Evolutionary conservation across 2,113 vertebrate genomes (phyloP).

Genomic region (Heterotilapia buettikoferi): DNA sequence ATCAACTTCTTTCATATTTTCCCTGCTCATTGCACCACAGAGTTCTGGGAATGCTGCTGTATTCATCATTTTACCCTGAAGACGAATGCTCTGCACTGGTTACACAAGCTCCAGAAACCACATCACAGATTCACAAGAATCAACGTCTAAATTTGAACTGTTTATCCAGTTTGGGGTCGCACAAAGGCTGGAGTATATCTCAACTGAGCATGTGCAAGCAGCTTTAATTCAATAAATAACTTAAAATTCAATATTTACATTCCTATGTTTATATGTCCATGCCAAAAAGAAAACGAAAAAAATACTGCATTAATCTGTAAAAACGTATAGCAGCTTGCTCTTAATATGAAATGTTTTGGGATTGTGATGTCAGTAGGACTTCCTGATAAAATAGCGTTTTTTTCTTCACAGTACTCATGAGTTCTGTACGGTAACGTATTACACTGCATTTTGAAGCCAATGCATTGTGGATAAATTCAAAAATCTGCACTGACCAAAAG

Average conservation of each 20-base stretch:
- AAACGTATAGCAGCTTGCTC: background rate
- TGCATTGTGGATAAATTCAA: background rate
- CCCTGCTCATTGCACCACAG: background rate
- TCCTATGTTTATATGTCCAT: rapidly evolving
- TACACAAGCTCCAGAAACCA: background rate
- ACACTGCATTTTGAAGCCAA: background rate
- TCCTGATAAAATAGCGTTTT: background rate
- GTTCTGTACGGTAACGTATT: background rate
- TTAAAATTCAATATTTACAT: background rate
- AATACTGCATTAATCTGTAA: background rate
- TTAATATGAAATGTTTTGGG: background rate
- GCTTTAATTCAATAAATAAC: background rate
- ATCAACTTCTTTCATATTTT: background rate
- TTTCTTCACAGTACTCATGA: rapidly evolving
- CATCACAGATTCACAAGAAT: background rate
- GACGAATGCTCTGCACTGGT: background rate
- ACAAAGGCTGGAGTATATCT: background rate
- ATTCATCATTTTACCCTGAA: background rate
- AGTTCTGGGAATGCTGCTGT: background rate
- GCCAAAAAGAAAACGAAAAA: rapidly evolving
- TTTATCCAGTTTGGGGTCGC: background rate
- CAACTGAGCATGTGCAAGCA: background rate
- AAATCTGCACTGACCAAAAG: background rate
- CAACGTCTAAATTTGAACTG: background rate
- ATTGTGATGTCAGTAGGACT: background rate